Conservation (phyloP, 2,888 invertebrate genomes). For the Meliscaeva auricollis region DNA sequence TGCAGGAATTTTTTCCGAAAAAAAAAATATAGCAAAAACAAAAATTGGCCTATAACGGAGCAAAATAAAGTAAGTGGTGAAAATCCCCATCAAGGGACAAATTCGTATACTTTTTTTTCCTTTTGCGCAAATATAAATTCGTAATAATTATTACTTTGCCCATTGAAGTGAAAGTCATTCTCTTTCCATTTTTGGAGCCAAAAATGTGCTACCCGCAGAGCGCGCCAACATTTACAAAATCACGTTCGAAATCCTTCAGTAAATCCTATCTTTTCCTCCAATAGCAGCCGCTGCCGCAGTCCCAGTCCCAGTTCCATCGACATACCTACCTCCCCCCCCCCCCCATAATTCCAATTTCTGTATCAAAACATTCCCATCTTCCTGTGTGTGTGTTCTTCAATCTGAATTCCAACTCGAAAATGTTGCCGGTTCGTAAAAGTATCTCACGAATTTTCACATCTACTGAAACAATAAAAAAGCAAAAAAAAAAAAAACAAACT, state of each 20-base stretch:
- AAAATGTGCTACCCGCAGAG: conserved; percentile 29
- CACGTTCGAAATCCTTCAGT: conserved; percentile 46
- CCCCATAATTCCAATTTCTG: neutral
- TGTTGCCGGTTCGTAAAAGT: conserved; percentile 41
- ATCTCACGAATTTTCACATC: conserved; percentile 28
- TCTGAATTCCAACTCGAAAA: conserved; percentile 36
- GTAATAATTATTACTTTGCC: conserved; percentile 68
- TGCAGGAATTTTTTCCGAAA: neutral
- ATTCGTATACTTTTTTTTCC: conserved; percentile 52
- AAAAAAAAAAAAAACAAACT: conserved; percentile 14
- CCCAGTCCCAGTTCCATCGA: too few species aligned
- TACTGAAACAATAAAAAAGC: neutral
- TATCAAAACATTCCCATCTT: neutral
- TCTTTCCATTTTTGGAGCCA: conserved; percentile 9
- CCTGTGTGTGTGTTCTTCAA: neutral
- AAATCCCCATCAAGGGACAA: conserved; percentile 62
- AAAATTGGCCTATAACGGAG: conserved; percentile 4
- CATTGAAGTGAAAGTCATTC: conserved; percentile 57
- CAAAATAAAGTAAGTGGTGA: conserved; percentile 15
- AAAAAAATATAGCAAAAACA: neutral
- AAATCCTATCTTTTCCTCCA: conserved; percentile 7
- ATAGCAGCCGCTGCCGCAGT: too few species aligned
- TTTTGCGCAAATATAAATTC: conserved; percentile 57
- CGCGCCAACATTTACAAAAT: conserved; percentile 49
- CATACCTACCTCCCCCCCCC: too few species aligned